phyloP scores from a whole-genome alignment of 2,888 invertebrate species.

The Aphrophora alni region DNA sequence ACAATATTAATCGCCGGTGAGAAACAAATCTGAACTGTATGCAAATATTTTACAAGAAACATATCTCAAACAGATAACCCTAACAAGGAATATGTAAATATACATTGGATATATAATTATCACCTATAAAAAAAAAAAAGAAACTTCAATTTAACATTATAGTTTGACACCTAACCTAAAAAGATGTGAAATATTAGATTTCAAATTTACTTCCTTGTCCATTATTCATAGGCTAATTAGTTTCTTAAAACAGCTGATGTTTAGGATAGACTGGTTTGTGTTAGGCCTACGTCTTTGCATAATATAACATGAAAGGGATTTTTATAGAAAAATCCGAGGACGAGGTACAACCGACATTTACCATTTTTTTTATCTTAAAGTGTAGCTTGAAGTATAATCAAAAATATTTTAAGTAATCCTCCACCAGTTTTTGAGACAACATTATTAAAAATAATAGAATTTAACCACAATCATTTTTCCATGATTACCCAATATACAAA shows the following conservation, averaged over 20 bases:
- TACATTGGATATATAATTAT: background rate
- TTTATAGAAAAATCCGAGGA: no score
- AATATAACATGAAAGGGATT: no score
- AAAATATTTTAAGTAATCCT: no score
- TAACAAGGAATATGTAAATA: background rate
- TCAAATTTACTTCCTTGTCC: background rate
- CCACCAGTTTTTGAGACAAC: no score
- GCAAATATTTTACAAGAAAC: background rate
- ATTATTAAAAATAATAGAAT: no score
- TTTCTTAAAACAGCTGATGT: background rate
- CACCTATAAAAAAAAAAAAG: background rate
- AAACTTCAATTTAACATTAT: background rate
- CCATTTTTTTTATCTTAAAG: no score
- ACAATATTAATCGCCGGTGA: background rate
- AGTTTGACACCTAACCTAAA: background rate
- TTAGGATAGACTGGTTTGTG: background rate
- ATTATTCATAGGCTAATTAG: background rate
- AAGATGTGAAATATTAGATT: background rate
- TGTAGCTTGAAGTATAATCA: no score
- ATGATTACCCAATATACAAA: no score
- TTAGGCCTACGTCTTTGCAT: background rate
- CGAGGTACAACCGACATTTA: no score
- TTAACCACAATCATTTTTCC: no score
- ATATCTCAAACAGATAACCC: background rate
- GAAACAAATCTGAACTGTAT: background rate